These are phyloP conservation scores for Lepidocyrtoides sp. DNA, from an alignment of 2,888 invertebrate genomes.

Conservation along the genomic window DNA sequence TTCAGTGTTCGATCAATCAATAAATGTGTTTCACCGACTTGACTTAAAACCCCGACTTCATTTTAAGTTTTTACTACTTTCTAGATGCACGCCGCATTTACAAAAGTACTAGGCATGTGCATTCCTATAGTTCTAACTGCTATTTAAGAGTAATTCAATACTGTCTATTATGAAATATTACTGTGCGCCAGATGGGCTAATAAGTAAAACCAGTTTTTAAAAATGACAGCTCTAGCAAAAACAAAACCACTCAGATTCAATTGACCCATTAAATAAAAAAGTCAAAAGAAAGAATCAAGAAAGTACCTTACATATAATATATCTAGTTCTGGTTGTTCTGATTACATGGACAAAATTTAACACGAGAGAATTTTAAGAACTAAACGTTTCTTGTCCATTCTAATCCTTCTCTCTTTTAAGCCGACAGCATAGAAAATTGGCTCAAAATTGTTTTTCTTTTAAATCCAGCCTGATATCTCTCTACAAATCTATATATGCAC, in stretches of 20 bases:
- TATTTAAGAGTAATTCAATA: slow-evolving; percentile 42
- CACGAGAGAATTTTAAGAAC: not conserved
- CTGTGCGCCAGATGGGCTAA: not conserved
- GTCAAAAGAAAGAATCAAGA: not conserved
- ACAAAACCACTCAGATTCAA: slow-evolving; percentile 23
- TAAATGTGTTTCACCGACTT: not conserved
- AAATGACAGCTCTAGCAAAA: slow-evolving; percentile 47
- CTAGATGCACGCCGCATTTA: not conserved
- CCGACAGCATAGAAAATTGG: slow-evolving; percentile 47
- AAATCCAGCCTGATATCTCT: not conserved
- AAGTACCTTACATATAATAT: not conserved
- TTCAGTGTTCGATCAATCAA: slow-evolving; percentile 37
- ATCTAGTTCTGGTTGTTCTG: too few species aligned
- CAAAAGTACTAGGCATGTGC: not conserved
- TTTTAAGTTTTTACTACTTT: not conserved
- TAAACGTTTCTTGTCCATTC: not conserved
- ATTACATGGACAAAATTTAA: not conserved
- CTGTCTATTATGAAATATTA: slow-evolving; percentile 30
- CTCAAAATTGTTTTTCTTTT: not conserved
- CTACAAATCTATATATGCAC: not conserved
- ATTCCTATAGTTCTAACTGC: slow-evolving; percentile 29
- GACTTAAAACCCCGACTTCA: not conserved
- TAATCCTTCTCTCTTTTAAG: slow-evolving; percentile 2
- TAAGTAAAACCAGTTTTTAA: slow-evolving; percentile 63
- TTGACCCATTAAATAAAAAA: slow-evolving; percentile 27